These are phyloP conservation scores for Triops cancriformis DNA, from an alignment of 1,140 invertebrate species.

Conservation along the genomic window DNA sequence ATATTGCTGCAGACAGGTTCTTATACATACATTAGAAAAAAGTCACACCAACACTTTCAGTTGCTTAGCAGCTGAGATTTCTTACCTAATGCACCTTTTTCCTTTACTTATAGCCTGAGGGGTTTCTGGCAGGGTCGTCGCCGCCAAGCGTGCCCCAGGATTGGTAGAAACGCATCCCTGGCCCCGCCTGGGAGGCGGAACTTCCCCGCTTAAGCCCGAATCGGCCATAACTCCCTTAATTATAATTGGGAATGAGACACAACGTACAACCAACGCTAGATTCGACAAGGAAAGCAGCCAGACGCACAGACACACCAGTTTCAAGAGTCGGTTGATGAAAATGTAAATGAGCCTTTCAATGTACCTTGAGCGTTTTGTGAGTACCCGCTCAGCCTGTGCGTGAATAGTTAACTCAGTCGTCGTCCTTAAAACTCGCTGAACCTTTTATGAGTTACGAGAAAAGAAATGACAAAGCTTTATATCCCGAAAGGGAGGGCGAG, in stretches of 20 bases:
- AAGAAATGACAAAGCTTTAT: neutral
- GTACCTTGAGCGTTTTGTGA: neutral
- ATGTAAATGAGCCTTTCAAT: neutral
- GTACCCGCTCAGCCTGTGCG: neutral
- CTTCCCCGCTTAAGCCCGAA: neutral
- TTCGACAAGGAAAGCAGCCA: neutral
- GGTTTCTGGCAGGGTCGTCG: neutral
- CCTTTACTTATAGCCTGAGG: neutral
- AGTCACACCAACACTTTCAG: neutral
- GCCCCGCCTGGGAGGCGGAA: too few species aligned
- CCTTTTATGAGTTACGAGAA: neutral
- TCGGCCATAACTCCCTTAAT: constrained; percentile 4
- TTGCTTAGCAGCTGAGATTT: neutral
- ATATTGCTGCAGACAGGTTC: neutral
- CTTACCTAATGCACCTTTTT: neutral
- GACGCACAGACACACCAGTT: neutral
- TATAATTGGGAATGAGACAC: neutral
- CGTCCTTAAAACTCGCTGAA: neutral
- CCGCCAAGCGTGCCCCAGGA: too few species aligned
- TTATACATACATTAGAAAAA: neutral
- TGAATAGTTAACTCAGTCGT: neutral
- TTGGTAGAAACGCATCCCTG: too few species aligned
- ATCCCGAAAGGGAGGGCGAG: neutral
- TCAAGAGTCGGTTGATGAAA: neutral
- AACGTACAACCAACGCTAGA: neutral